phyloP scores from a whole-genome alignment of 2,888 invertebrate genomes.

The Acanthopleura granulata region DNA sequence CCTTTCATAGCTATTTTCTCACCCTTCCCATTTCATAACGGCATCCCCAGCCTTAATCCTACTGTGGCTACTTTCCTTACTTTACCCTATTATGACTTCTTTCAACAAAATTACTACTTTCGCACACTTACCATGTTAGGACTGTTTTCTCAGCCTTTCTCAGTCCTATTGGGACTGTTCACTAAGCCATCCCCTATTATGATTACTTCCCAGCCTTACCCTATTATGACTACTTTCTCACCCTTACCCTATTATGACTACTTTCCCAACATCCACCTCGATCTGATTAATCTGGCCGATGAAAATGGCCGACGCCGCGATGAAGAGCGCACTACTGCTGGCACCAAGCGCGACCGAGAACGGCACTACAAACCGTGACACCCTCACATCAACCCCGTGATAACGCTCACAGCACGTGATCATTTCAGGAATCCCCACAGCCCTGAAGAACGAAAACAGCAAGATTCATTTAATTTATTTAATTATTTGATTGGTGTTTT shows the following conservation, averaged over 20 bases:
- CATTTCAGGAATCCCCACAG: constrained; percentile 47
- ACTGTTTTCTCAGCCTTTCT: constrained; percentile 19
- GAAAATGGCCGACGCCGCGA: constrained; percentile 42
- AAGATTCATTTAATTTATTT: no score
- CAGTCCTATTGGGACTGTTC: no score
- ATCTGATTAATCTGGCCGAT: constrained; percentile 37
- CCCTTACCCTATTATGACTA: neutral
- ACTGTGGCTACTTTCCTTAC: no score
- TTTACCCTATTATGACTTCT: no score
- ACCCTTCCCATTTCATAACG: no score
- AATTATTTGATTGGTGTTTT: no score
- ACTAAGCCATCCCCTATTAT: no score
- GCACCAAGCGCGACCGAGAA: constrained; percentile 45
- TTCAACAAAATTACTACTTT: neutral
- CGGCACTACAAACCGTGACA: constrained; percentile 45
- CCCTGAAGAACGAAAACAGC: constrained; percentile 32
- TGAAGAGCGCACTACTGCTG: constrained; percentile 47
- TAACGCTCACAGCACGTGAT: constrained; percentile 36
- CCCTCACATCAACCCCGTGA: constrained; percentile 34
- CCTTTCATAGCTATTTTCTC: no score
- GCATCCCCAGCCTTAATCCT: no score
- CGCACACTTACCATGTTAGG: neutral
- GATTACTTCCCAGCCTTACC: no score
- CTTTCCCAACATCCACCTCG: constrained; percentile 21
- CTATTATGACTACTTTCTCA: neutral